Evolutionary conservation across 1,140 invertebrate genomes (phyloP).

Genomic region (Drosophila repletoides): DNA sequence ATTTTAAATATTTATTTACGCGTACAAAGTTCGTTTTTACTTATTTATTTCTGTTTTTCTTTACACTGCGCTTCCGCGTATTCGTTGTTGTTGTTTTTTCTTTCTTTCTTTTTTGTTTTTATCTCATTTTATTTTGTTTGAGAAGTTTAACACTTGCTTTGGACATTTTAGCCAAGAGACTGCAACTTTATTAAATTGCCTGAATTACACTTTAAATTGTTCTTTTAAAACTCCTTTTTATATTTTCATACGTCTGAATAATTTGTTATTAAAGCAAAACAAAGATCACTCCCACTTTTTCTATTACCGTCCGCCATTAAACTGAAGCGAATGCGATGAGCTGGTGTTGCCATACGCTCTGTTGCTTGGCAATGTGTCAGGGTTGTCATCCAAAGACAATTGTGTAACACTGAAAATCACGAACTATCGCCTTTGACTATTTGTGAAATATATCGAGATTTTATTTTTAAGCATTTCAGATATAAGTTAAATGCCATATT

Average conservation of each 20-base stretch:
- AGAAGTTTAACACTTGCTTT: slow-evolving; percentile 35
- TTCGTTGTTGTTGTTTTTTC: slow-evolving; percentile 24
- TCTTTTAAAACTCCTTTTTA: slow-evolving; percentile 5
- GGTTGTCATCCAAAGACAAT: slow-evolving; percentile 3
- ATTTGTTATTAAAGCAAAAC: slow-evolving; percentile 39
- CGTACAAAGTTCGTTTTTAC: slow-evolving; percentile 70
- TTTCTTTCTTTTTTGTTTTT: slow-evolving; percentile 29
- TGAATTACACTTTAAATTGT: slow-evolving; percentile 4
- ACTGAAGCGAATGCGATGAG: slow-evolving; percentile 29
- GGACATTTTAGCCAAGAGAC: slow-evolving; percentile 58
- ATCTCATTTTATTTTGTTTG: slow-evolving; percentile 38
- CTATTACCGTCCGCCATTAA: slow-evolving; percentile 51
- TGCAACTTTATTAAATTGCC: slow-evolving; percentile 39
- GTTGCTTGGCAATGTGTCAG: neutral
- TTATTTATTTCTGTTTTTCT: slow-evolving; percentile 45
- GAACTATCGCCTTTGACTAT: too few species aligned
- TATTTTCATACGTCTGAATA: slow-evolving; percentile 7
- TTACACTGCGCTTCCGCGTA: slow-evolving; percentile 59
- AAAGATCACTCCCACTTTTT: slow-evolving; percentile 62
- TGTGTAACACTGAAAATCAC: neutral
- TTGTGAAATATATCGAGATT: too few species aligned
- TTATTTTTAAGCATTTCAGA: too few species aligned
- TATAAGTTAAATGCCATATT: too few species aligned
- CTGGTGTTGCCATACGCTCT: slow-evolving; percentile 34
- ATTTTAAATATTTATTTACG: slow-evolving; percentile 12